These are phyloP conservation scores for Notarius quadriscutis DNA, from an alignment of 2,113 vertebrate species.

Conservation along the genomic window DNA sequence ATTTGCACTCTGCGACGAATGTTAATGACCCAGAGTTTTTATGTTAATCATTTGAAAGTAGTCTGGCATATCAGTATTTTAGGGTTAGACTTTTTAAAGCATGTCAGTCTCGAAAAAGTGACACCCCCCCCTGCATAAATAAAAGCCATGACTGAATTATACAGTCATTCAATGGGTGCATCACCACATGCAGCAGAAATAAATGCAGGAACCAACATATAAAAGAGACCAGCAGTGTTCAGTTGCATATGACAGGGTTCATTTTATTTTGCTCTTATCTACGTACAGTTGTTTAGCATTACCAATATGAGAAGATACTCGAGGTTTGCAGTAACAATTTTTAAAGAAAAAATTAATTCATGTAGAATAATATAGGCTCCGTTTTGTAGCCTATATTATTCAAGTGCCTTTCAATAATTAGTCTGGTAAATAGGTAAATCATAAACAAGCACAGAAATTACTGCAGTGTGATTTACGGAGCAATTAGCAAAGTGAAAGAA, in stretches of 20 bases:
- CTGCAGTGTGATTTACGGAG: conserved; percentile 10
- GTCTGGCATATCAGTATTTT: not conserved
- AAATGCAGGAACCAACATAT: not conserved
- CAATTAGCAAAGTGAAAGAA: conserved; percentile 19
- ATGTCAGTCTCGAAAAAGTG: not conserved
- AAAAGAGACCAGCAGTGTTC: not conserved
- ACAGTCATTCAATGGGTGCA: not conserved
- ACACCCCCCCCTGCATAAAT: not conserved
- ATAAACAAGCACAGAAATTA: not conserved
- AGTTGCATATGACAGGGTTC: not conserved
- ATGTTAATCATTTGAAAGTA: not conserved
- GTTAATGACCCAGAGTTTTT: not conserved
- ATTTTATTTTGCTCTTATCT: not conserved
- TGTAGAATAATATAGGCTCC: not conserved
- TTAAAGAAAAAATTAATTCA: not conserved
- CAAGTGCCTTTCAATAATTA: not conserved
- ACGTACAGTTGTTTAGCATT: not conserved
- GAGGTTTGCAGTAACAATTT: not conserved
- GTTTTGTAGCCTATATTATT: not conserved
- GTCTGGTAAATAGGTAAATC: not conserved
- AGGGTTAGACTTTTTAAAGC: not conserved
- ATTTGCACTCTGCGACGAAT: too few species aligned
- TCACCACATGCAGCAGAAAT: not conserved
- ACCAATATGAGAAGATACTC: not conserved
- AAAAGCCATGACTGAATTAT: not conserved